Evolutionary conservation across 2,888 invertebrate species (phyloP), one percentile per base, ranked within the genome.

Genomic region (Zaprionus obscuricornis): DNA sequence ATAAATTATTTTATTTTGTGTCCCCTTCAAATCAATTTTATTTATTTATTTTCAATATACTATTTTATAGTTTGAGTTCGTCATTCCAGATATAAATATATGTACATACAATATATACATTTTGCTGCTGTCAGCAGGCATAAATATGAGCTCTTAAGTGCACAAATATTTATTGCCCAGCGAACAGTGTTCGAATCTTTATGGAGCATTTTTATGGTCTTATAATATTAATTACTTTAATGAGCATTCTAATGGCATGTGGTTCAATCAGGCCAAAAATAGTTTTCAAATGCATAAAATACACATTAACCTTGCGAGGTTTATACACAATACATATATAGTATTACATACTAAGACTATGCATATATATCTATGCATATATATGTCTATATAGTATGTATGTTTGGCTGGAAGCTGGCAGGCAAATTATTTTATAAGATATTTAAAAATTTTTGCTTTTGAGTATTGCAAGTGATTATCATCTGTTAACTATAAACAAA

Each of bases 41-140:
- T 54, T 62, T 66, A 85, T 74, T 77, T 66, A 67, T 74, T 66
- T 74, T 54, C 43, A 45, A 27, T 39, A 36, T 47, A 59, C 58
- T n/a, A 62, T 65, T 67, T 63, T 66, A 69, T 76, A 62, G 43
- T 36, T 49, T 34, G 34, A 37, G 42, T 42, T 45, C 59, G 50
- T 31, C 66, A 46, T 29, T 52, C 59, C 64, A 62, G 57, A 70
- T 66, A 71, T 66, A 60, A 62, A 59, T 59, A 66, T 68, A n/a
- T n/a, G n/a, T n/a, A n/a, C n/a, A n/a, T n/a, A n/a, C n/a, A n/a
- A n/a, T n/a, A n/a, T n/a, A n/a, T n/a, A n/a, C n/a, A n/a, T n/a
- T n/a, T n/a, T n/a, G n/a, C n/a, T n/a, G 65, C 65, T 74, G 79
- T 74, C 72, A 75, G 51, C 60, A 55, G 18, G 47, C 51, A 66